Conservation (phyloP, 2,797 vertebrate species). For the Catharus ustulatus region DNA sequence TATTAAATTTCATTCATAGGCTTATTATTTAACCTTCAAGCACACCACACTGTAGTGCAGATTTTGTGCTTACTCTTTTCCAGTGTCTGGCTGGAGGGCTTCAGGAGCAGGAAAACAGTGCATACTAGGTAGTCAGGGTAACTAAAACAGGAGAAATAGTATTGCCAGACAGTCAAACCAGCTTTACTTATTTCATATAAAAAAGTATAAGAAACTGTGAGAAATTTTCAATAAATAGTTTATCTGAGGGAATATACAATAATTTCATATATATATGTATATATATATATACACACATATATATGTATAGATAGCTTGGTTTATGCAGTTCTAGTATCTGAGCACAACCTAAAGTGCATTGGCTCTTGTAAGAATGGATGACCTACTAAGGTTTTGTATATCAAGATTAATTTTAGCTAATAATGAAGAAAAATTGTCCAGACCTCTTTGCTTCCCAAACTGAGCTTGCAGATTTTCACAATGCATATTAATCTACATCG, state of each 20-base stretch:
- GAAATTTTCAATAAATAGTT: neutral
- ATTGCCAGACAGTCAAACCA: neutral
- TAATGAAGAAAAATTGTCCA: neutral
- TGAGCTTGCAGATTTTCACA: neutral
- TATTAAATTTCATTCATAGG: neutral
- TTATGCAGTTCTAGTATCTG: neutral
- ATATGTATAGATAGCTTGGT: neutral
- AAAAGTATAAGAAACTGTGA: neutral
- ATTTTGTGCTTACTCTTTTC: neutral
- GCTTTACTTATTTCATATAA: neutral
- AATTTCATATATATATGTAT: neutral
- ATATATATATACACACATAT: neutral
- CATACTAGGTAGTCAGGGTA: neutral
- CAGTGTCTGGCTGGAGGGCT: neutral
- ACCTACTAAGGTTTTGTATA: neutral
- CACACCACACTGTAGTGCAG: neutral
- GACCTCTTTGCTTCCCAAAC: neutral
- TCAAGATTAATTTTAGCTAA: constrained; percentile 12
- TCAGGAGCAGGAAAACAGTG: neutral
- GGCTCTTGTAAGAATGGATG: neutral
- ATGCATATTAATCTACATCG: neutral
- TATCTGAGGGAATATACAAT: neutral
- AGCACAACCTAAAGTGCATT: neutral
- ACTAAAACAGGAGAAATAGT: neutral
- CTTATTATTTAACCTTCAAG: neutral